Conservation (phyloP, 2,113 vertebrate species). For the Okapia johnstoni region DNA sequence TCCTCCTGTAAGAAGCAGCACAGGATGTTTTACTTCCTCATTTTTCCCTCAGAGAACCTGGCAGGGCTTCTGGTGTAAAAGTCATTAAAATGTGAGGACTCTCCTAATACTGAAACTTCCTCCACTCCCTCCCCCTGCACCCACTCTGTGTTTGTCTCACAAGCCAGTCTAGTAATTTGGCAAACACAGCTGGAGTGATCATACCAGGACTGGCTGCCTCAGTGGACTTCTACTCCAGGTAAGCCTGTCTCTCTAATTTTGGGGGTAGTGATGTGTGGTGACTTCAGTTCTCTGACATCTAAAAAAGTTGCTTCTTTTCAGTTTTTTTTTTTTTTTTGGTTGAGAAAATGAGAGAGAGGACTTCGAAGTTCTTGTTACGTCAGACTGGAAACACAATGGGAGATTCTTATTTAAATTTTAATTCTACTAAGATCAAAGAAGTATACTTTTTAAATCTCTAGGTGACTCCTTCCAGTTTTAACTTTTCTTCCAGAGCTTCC, state of each 20-base stretch:
- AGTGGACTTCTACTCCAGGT: neutral
- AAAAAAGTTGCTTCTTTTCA: neutral
- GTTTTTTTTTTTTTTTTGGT: neutral
- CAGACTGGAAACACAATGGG: neutral
- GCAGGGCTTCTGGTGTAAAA: neutral
- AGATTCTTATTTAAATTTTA: neutral
- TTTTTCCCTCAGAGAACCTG: neutral
- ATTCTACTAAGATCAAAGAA: neutral
- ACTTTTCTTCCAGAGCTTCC: neutral
- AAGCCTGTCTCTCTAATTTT: neutral
- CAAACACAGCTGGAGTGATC: too few relatives aligned
- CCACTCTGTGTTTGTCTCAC: neutral
- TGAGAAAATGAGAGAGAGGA: neutral
- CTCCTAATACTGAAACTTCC: neutral
- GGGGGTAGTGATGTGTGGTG: neutral
- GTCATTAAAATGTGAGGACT: neutral
- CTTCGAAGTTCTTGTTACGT: neutral
- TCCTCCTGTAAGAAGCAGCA: neutral
- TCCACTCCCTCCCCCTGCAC: too few relatives aligned
- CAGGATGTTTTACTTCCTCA: neutral
- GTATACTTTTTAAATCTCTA: neutral
- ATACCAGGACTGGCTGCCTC: neutral
- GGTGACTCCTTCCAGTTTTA: neutral
- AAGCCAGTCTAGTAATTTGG: neutral
- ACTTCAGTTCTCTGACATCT: neutral